Percentiles rank a stretch among this genome's conserved stretches.
These are phyloP conservation scores for Periophthalmus magnuspinnatus DNA, from an alignment of 2,797 vertebrate species.

Conservation along the genomic window DNA sequence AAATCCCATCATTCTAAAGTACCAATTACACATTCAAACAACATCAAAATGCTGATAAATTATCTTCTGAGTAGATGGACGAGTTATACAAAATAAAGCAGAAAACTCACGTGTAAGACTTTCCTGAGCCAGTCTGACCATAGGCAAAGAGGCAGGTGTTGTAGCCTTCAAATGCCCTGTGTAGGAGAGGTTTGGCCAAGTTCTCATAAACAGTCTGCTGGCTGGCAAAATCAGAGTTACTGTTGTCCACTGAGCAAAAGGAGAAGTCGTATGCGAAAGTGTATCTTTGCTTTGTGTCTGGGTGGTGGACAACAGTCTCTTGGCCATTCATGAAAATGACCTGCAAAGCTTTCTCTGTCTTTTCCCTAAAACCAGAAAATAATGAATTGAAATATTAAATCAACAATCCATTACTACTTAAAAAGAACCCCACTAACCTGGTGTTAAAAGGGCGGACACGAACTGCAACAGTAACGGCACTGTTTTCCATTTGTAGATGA, in stretches of 20 bases:
- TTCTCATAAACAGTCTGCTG: constrained; percentile 84
- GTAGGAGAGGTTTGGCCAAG: constrained; percentile 85
- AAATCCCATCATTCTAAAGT: constrained; percentile 95
- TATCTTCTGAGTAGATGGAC: background rate
- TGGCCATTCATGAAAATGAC: constrained; percentile 84
- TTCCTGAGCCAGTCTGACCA: constrained; percentile 96
- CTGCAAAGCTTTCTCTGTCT: constrained; percentile 75
- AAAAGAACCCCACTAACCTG: constrained; percentile 72
- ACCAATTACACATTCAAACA: background rate
- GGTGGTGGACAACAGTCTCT: constrained; percentile 83
- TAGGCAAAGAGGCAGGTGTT: constrained; percentile 96
- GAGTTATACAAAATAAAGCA: background rate
- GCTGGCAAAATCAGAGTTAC: constrained; percentile 77
- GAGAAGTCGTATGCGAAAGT: constrained; percentile 87
- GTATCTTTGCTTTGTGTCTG: constrained; percentile 82
- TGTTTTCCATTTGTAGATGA: constrained; percentile 82
- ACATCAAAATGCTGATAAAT: background rate
- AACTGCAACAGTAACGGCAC: constrained; percentile 91
- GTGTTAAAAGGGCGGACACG: constrained; percentile 87
- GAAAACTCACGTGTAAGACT: constrained; percentile 92
- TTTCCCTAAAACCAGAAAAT: constrained; percentile 77
- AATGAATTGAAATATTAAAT: background rate
- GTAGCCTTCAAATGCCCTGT: constrained; percentile 91
- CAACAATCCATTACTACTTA: background rate
- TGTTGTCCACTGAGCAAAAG: constrained; percentile 88